Evolutionary conservation across 2,113 vertebrate species (phyloP), one percentile per base, ranked within the genome.

Genomic region (Tychaedon coryphoeus): DNA sequence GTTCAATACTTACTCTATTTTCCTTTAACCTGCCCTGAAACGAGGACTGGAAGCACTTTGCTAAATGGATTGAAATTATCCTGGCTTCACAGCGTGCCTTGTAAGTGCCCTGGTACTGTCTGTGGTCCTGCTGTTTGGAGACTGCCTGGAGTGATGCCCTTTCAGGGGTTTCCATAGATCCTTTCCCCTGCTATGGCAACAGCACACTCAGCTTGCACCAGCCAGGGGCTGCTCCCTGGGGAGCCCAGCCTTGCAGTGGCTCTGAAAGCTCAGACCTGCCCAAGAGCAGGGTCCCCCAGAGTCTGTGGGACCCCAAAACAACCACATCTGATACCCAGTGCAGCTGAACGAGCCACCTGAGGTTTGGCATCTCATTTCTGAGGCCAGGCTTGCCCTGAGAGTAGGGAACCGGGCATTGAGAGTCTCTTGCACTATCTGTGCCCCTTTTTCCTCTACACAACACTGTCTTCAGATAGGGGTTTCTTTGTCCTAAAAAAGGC

Each of bases 1-100:
- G 92, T 92, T 96, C 85, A 96, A 64, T 94, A 83, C 86, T 94
- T 90, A 65, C 89, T 85, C 3, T 83, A 60, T 96, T 93, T 90
- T 88, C 90, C 71, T 93, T 88, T 94, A 58, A 96, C 82, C 72
- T 77, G 64, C 92, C 93, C 75, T 92, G 82, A 88, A 95, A 88
- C 0, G 1, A 73, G 88, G 67, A 60, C 88, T 96, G 85, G 56
- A 89, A 97, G 85, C 93, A 96, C 94, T 97, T 97, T 96, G 90
- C 60, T 96, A 97, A 97, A 96, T 96, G 96, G 95, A 77, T 92
- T 90, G 95, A 95, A 95, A 97, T 97, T 86, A 96, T 86, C 64
- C 72, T 48, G 48, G 62, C 90, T 93, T 88, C 81, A 90, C 43
- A 79, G 82, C 60, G 0, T 80, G 87, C 60, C 90, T 60, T 73